These are phyloP conservation scores for Gorsachius goisagi DNA, from an alignment of 2,113 vertebrate species.

Conservation along the genomic window DNA sequence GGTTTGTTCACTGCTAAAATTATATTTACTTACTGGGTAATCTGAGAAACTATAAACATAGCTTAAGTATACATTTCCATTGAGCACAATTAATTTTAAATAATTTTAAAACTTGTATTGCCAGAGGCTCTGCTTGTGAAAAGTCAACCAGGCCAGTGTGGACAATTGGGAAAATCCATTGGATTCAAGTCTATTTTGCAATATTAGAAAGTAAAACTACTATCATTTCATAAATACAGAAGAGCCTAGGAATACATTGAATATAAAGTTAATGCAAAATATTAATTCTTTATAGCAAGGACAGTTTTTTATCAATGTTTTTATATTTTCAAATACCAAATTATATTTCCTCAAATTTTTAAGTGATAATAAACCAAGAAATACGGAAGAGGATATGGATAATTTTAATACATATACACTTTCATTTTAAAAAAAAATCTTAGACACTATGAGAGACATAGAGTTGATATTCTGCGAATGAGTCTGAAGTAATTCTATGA, in stretches of 20 bases:
- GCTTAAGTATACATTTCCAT: neutral
- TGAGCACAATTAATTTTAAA: neutral
- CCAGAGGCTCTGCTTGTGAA: neutral
- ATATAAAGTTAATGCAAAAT: neutral
- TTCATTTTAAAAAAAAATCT: neutral
- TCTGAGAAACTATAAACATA: neutral
- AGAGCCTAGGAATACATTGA: neutral
- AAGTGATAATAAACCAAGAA: neutral
- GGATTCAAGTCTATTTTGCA: neutral
- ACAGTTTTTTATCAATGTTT: neutral
- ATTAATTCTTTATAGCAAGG: neutral
- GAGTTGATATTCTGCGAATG: neutral
- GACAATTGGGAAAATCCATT: neutral
- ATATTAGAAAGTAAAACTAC: neutral
- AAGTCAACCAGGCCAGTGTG: neutral
- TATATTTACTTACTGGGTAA: neutral
- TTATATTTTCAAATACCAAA: neutral
- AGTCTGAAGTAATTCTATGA: neutral
- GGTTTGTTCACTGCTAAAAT: neutral
- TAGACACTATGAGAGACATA: neutral
- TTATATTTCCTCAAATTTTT: neutral
- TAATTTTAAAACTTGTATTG: neutral
- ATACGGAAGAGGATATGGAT: neutral
- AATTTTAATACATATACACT: neutral
- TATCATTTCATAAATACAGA: neutral